phyloP scores from a whole-genome alignment of 1,140 invertebrate species.

The Ptiloglossa arizonensis region DNA sequence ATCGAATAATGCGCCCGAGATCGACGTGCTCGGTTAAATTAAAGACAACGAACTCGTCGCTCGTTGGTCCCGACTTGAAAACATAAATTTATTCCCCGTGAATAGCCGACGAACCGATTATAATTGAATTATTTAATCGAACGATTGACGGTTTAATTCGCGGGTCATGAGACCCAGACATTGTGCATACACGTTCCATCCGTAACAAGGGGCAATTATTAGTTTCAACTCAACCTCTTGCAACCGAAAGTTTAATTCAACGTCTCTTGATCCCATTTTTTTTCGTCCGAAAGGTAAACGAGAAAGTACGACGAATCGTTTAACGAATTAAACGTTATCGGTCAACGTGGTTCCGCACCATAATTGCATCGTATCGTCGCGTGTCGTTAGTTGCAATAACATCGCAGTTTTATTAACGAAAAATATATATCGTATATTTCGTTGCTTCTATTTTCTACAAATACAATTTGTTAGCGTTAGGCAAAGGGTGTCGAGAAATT shows the following conservation, averaged over 20 bases:
- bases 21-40: neutral
- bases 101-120: conserved; percentile 44
- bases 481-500: neutral
- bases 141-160: conserved; percentile 64
- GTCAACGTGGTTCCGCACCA: neutral
- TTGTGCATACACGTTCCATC: conserved; percentile 29
- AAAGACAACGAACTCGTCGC: neutral
- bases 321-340: too few relatives aligned
- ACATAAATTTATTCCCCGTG: conserved; percentile 24
- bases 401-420: conserved; percentile 20
- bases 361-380: too few relatives aligned
- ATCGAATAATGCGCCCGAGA: too few relatives aligned
- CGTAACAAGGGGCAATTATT: conserved; percentile 55
- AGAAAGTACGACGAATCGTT: neutral
- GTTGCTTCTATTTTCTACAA: conserved; percentile 27
- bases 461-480: conserved; percentile 1
- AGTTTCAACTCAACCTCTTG: conserved; percentile 25
- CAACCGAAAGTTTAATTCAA: neutral
- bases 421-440: conserved; percentile 46
- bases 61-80: neutral
- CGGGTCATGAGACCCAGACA: conserved; percentile 69
- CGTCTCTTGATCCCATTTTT: neutral
- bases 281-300: neutral
- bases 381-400: neutral
- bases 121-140: conserved; percentile 73